These are phyloP conservation scores for Enteromius trimaculatus DNA, from an alignment of 2,797 vertebrate species.

Conservation along the genomic window DNA sequence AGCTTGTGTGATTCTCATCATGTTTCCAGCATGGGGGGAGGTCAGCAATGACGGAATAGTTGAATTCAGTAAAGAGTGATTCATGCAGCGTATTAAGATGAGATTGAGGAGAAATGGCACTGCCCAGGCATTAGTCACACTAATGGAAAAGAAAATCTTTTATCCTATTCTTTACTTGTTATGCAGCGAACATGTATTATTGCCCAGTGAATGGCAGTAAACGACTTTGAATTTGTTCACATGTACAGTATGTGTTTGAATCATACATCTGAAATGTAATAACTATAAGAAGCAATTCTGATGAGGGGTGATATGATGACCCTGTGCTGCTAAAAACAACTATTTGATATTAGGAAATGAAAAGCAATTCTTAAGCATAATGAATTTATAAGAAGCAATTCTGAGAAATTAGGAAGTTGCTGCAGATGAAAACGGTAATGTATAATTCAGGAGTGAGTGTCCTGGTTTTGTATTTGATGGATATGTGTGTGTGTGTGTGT, in stretches of 20 bases:
- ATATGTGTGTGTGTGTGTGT: slow-evolving; percentile 57
- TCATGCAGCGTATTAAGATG: slow-evolving; percentile 58
- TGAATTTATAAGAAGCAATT: background rate
- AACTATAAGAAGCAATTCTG: background rate
- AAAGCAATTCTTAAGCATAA: background rate
- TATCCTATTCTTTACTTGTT: slow-evolving; percentile 48
- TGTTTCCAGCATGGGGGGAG: slow-evolving; percentile 54
- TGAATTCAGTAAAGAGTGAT: slow-evolving; percentile 59
- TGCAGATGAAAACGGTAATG: slow-evolving; percentile 51
- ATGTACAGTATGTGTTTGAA: background rate
- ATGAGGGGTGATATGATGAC: background rate
- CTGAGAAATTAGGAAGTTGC: background rate
- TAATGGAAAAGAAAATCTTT: slow-evolving; percentile 58
- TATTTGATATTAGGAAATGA: background rate
- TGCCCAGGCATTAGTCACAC: slow-evolving; percentile 56
- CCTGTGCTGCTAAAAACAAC: slow-evolving; percentile 5
- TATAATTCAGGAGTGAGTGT: slow-evolving; percentile 64
- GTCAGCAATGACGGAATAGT: slow-evolving; percentile 67
- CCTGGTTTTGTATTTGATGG: slow-evolving; percentile 73
- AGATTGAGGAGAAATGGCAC: slow-evolving; percentile 51
- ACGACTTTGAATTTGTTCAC: background rate
- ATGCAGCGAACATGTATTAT: background rate
- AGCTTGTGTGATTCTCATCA: slow-evolving; percentile 48
- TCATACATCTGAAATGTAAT: background rate
- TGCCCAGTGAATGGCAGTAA: background rate